Evolutionary conservation across 2,113 vertebrate species (phyloP).

Genomic region (Lycaon pictus): DNA sequence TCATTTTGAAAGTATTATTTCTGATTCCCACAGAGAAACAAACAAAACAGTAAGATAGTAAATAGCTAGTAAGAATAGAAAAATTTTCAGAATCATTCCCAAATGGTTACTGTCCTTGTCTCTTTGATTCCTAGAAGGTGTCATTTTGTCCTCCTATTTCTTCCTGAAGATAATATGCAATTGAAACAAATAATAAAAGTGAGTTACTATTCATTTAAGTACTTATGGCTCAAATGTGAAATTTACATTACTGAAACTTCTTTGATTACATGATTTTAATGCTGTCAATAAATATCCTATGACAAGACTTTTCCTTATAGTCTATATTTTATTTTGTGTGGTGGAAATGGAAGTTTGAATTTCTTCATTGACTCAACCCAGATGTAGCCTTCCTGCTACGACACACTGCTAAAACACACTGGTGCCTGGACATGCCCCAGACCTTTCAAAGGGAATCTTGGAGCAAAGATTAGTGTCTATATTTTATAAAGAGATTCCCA

Average conservation of each 20-base stretch:
- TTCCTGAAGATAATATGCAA: background rate
- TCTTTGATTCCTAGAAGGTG: background rate
- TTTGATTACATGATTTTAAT: background rate
- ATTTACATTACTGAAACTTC: background rate
- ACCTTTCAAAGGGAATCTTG: background rate
- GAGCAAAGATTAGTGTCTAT: background rate
- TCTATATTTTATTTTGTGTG: background rate
- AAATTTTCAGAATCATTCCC: background rate
- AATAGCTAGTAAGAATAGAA: background rate
- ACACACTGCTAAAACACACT: background rate
- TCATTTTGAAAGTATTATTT: background rate
- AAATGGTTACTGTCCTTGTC: background rate
- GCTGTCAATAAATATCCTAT: background rate
- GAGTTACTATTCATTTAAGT: background rate
- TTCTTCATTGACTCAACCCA: background rate
- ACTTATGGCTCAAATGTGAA: background rate
- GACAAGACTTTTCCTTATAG: background rate
- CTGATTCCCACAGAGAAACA: background rate
- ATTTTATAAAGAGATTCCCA: background rate
- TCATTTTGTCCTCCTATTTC: background rate
- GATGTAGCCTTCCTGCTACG: background rate
- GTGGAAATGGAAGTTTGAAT: background rate
- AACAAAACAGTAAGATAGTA: background rate
- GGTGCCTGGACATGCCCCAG: background rate
- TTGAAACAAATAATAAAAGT: background rate